Evolutionary conservation across 2,888 invertebrate genomes (phyloP).

Genomic region (Dermolepida albohirtum): DNA sequence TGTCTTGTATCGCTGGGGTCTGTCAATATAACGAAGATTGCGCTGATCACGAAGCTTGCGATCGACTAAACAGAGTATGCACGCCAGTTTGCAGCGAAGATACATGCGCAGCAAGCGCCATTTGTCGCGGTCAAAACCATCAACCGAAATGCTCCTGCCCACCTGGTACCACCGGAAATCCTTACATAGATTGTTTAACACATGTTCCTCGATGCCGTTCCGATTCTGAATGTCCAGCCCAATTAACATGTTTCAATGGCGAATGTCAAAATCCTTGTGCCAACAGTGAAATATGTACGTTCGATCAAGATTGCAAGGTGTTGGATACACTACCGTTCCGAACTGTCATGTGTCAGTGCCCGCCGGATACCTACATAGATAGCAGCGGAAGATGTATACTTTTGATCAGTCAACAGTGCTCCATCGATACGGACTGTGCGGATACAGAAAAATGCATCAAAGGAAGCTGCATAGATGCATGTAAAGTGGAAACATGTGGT

Average conservation of each 20-base stretch:
- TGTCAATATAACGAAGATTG: conserved; percentile 93
- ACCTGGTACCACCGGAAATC: conserved; percentile 81
- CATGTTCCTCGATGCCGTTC: conserved; percentile 73
- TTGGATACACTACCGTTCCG: conserved; percentile 83
- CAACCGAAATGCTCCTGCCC: conserved; percentile 83
- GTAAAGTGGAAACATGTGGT: conserved; percentile 82
- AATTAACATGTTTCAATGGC: conserved; percentile 81
- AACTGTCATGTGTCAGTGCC: conserved; percentile 89
- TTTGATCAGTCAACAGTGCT: conserved; percentile 71
- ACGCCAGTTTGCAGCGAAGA: conserved; percentile 85
- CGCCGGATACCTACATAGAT: conserved; percentile 82
- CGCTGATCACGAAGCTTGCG: conserved; percentile 85
- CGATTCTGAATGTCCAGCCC: conserved; percentile 82
- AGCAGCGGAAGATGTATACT: conserved; percentile 77
- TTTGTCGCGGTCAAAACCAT: conserved; percentile 81
- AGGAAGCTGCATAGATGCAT: conserved; percentile 83
- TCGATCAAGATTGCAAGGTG: conserved; percentile 83
- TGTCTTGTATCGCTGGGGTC: conserved; percentile 84
- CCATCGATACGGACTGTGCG: conserved; percentile 79
- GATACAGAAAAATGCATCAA: conserved; percentile 78
- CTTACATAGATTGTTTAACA: conserved; percentile 75
- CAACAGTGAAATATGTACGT: conserved; percentile 77
- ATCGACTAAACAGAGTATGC: conserved; percentile 84
- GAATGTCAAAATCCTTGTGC: conserved; percentile 84
- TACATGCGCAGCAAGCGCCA: conserved; percentile 82